phyloP scores from a whole-genome alignment of 2,113 vertebrate species.

The Aptenodytes patagonicus region DNA sequence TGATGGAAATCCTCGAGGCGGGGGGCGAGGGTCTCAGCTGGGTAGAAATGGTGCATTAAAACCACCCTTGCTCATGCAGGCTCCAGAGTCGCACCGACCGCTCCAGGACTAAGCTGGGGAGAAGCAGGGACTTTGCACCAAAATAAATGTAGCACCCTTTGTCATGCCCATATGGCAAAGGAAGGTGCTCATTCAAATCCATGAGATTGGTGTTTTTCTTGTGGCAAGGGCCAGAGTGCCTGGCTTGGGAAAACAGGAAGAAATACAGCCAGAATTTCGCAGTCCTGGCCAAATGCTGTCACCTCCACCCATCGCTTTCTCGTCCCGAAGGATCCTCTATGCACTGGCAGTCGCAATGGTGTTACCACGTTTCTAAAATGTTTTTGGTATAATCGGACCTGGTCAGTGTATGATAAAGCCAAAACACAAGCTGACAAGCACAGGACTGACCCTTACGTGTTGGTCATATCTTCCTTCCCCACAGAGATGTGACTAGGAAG shows the following conservation, averaged over 20 bases:
- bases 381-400: neutral
- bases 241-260: neutral
- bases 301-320: neutral
- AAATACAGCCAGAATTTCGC: neutral
- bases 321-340: neutral
- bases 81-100: rapidly evolving
- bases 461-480: neutral
- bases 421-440: neutral
- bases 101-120: neutral
- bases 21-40: neutral
- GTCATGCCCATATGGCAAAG: neutral
- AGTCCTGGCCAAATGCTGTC: neutral
- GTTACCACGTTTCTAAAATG: neutral
- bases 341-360: neutral
- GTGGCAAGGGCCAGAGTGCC: neutral
- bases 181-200: neutral
- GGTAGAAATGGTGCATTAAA: neutral
- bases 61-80: neutral
- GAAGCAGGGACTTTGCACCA: neutral
- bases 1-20: neutral
- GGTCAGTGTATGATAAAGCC: neutral
- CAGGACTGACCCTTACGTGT: neutral
- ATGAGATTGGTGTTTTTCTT: neutral
- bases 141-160: neutral
- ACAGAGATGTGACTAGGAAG: neutral